These are phyloP conservation scores for Lepus europaeus DNA, from an alignment of 2,113 vertebrate species.

Conservation along the genomic window DNA sequence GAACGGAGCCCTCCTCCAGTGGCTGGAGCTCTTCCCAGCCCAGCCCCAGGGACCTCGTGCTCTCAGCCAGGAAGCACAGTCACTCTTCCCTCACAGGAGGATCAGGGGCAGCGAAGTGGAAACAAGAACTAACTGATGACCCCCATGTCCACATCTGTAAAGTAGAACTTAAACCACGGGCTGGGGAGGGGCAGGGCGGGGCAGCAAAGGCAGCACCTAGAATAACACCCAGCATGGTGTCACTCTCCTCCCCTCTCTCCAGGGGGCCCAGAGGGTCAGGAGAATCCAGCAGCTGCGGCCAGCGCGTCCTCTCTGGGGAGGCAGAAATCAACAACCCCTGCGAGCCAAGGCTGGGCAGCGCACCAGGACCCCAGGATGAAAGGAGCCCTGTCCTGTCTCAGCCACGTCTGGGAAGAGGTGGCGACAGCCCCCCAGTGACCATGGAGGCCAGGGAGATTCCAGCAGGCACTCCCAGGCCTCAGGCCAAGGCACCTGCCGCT, in stretches of 20 bases:
- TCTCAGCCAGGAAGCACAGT: neutral
- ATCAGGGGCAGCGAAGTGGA: neutral
- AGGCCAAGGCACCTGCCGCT: neutral
- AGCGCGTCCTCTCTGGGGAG: neutral
- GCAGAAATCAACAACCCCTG: neutral
- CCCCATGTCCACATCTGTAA: neutral
- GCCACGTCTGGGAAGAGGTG: neutral
- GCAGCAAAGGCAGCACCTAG: neutral
- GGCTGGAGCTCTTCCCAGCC: neutral
- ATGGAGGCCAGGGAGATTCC: neutral
- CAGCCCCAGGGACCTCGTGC: neutral
- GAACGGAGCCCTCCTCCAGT: neutral
- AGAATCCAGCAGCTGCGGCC: neutral
- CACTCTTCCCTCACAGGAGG: neutral
- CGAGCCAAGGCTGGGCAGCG: neutral
- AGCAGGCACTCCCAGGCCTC: neutral
- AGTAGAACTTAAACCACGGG: neutral
- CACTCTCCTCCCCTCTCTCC: neutral
- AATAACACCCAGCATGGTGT: too few species aligned
- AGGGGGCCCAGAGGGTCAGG: neutral
- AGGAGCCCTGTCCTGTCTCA: neutral
- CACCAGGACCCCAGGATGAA: neutral
- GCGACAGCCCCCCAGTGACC: neutral
- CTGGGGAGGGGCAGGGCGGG: fast-evolving
- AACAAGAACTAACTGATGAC: neutral